Conservation (phyloP, 1,140 invertebrate genomes). For the Chrysopa pallens region DNA sequence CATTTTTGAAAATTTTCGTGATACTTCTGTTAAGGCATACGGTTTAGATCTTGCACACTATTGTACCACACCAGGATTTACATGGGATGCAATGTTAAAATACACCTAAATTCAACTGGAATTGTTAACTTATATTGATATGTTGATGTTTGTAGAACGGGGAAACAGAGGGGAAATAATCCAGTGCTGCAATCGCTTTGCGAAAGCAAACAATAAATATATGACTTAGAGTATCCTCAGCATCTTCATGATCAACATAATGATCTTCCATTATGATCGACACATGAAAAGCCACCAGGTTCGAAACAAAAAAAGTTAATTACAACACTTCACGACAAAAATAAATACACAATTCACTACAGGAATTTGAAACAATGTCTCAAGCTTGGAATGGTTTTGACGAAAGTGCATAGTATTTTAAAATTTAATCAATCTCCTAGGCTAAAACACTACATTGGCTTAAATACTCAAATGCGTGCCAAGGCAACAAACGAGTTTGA, state of each 20-base stretch:
- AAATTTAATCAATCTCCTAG: conserved; percentile 1
- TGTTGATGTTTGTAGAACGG: conserved; percentile 18
- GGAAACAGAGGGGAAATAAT: conserved; percentile 21
- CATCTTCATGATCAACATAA: conserved; percentile 26
- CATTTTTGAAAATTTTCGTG: conserved; percentile 25
- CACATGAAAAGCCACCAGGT: conserved; percentile 12
- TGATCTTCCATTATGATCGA: conserved; percentile 25
- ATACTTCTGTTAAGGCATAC: conserved; percentile 14
- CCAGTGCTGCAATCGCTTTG: conserved; percentile 16
- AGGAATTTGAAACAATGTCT: background rate
- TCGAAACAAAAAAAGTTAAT: conserved; percentile 5
- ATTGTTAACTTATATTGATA: conserved; percentile 22
- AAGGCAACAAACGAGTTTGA: background rate
- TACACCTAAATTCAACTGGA: conserved; percentile 16
- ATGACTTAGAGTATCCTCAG: conserved; percentile 13
- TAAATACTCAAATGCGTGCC: conserved; percentile 14
- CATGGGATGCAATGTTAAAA: conserved; percentile 21
- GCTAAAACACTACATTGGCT: conserved; percentile 16
- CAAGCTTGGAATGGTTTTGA: background rate
- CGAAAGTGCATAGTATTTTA: conserved; percentile 1
- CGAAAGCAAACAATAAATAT: conserved; percentile 20
- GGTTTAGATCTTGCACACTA: conserved; percentile 20
- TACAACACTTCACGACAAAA: conserved; percentile 3
- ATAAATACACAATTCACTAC: conserved; percentile 1
- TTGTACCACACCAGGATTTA: conserved; percentile 17